Percentiles rank a stretch among this genome's conserved stretches.
Conservation (phyloP, 2,113 vertebrate genomes). For the Plecotus auritus region DNA sequence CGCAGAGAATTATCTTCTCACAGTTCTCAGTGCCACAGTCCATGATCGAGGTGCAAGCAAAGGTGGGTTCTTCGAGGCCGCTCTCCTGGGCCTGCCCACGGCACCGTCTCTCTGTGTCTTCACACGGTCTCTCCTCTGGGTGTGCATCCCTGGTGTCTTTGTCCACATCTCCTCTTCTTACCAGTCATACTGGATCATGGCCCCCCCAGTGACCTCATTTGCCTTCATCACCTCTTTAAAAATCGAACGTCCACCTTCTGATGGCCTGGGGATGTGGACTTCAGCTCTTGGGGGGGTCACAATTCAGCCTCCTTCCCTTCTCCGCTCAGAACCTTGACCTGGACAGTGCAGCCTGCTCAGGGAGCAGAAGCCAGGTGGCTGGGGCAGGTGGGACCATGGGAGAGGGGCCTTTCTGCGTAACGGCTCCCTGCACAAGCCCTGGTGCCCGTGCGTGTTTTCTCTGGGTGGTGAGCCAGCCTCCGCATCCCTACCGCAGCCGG, state of each 20-base stretch:
- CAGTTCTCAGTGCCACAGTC: not conserved
- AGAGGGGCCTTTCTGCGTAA: not conserved
- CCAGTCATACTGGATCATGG: too few relatives aligned
- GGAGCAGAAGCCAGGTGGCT: too few relatives aligned
- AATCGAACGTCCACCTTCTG: too few relatives aligned
- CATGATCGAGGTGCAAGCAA: rapidly evolving
- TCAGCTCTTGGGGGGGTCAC: not conserved
- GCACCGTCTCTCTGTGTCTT: not conserved
- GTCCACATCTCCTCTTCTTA: not conserved
- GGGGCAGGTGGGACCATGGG: rapidly evolving
- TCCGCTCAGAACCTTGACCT: not conserved
- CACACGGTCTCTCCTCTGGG: not conserved
- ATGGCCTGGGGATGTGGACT: not conserved
- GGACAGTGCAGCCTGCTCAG: rapidly evolving
- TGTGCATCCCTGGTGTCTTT: not conserved
- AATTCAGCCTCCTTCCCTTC: not conserved
- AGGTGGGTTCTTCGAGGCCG: not conserved
- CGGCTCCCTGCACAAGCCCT: rapidly evolving
- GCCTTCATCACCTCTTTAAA: not conserved
- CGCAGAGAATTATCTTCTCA: not conserved
- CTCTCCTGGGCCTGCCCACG: rapidly evolving
- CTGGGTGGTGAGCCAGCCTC: not conserved
- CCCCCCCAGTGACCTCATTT: not conserved
- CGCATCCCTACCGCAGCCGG: not conserved
- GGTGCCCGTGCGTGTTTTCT: not conserved